A percentile compares a stretch with the other conserved stretches of the same genome.
phyloP scores from a whole-genome alignment of 2,113 vertebrate genomes.

The Mandrillus leucophaeus region DNA sequence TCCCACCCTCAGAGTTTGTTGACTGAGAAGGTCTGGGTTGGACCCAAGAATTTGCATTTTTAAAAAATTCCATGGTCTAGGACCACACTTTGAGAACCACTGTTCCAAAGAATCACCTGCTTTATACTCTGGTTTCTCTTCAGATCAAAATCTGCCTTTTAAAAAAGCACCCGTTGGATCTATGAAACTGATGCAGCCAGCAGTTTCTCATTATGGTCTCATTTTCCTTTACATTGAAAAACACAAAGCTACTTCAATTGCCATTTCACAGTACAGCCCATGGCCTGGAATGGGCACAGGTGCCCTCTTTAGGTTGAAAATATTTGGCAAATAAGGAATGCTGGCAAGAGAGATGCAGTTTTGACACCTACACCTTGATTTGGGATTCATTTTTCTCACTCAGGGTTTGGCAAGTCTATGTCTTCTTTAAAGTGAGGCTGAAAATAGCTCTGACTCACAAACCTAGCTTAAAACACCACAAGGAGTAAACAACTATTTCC shows the following conservation, averaged over 20 bases:
- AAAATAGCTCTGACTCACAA: slow-evolving; percentile 48
- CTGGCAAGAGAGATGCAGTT: neutral
- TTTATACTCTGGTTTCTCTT: neutral
- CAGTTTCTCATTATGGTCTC: neutral
- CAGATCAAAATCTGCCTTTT: neutral
- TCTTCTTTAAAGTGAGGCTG: slow-evolving; percentile 45
- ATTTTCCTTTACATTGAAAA: neutral
- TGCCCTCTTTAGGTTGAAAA: slow-evolving; percentile 37
- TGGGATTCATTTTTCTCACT: slow-evolving; percentile 58
- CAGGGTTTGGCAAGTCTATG: slow-evolving; percentile 45
- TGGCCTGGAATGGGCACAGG: neutral
- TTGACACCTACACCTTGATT: slow-evolving; percentile 9
- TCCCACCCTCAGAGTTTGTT: neutral
- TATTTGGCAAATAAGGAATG: slow-evolving; percentile 51
- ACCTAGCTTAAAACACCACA: slow-evolving; percentile 33
- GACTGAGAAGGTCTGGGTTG: neutral
- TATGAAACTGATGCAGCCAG: neutral
- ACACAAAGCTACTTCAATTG: neutral
- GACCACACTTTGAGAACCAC: neutral
- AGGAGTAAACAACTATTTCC: neutral
- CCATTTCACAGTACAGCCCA: neutral
- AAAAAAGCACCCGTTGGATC: neutral
- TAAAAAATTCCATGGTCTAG: neutral
- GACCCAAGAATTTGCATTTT: neutral
- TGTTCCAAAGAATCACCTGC: neutral